These are phyloP conservation scores for Muscicapa adusta DNA, from an alignment of 2,113 vertebrate genomes.

Conservation along the genomic window DNA sequence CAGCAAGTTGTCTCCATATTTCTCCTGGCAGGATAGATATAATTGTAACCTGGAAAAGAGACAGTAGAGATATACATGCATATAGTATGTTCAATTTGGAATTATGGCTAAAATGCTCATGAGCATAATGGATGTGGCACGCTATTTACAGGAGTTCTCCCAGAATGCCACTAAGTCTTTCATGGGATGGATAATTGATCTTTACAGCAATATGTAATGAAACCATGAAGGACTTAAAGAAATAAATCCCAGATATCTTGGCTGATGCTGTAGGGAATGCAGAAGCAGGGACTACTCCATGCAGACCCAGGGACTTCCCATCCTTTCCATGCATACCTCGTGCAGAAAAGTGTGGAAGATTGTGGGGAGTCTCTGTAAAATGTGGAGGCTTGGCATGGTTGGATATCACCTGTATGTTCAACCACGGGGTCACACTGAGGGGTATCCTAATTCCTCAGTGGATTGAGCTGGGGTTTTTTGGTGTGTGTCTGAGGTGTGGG, in stretches of 20 bases:
- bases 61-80: neutral
- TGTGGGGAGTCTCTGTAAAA: neutral
- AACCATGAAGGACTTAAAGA: neutral
- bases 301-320: neutral
- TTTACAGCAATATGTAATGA: neutral
- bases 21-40: neutral
- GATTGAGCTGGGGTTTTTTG: neutral
- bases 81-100: neutral
- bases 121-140: neutral
- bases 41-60: neutral
- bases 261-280: neutral
- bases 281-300: neutral
- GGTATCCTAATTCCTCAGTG: neutral
- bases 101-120: neutral
- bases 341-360: neutral
- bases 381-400: neutral
- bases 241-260: neutral
- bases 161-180: neutral
- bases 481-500: neutral
- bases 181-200: neutral
- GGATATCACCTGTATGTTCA: neutral
- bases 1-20: neutral
- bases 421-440: neutral
- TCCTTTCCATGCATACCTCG: neutral
- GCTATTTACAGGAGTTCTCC: neutral